phyloP scores from a whole-genome alignment of 2,113 vertebrate genomes.

The Hystrix brachyura region DNA sequence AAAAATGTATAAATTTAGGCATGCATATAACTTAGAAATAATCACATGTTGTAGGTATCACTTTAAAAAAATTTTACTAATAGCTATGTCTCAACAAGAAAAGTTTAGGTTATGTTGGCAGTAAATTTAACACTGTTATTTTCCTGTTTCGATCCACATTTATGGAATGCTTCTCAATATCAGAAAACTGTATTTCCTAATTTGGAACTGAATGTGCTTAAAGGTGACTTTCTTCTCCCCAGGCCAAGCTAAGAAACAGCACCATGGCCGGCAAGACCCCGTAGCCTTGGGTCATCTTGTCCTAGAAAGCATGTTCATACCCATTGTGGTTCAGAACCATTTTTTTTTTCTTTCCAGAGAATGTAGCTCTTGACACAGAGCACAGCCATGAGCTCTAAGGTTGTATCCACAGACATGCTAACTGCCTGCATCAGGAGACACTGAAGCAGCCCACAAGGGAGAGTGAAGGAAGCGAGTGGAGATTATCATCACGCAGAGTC shows the following conservation, averaged over 20 bases:
- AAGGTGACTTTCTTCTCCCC: background rate
- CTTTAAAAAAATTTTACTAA: background rate
- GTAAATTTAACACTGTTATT: background rate
- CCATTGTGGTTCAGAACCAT: no score
- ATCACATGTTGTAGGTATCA: background rate
- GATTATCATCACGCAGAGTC: background rate
- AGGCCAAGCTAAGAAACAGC: background rate
- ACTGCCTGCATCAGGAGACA: background rate
- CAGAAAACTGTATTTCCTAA: background rate
- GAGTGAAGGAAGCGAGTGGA: background rate
- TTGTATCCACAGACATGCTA: background rate
- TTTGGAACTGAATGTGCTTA: background rate
- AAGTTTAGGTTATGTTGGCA: background rate
- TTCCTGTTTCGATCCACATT: background rate
- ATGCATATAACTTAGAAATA: background rate
- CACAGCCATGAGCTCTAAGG: accelerated
- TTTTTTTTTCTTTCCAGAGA: background rate
- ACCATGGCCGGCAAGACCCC: background rate
- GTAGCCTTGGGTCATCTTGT: background rate
- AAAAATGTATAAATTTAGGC: background rate
- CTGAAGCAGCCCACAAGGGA: background rate
- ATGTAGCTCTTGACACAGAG: background rate
- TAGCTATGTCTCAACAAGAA: background rate
- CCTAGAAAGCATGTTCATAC: background rate
- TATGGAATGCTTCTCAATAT: background rate